Base-by-base conservation (phyloP, 2,113 vertebrate genomes). In the Hemichromis elongatus region DNA sequence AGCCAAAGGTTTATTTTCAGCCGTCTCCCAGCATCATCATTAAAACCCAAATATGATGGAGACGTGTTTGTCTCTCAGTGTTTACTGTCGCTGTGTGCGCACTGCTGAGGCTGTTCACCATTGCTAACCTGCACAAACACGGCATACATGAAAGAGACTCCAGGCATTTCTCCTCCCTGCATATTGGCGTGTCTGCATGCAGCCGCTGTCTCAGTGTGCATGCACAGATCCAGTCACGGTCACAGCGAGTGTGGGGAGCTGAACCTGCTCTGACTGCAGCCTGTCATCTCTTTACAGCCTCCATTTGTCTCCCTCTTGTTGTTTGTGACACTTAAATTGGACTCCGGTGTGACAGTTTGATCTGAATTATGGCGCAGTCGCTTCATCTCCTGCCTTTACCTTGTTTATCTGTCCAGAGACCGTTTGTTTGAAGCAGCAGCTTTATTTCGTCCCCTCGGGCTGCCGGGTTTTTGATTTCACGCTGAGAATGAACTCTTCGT, bases 111-210 rank as follows among this genome's bases (percentile, higher is more conserved):
- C 21, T 28, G 66, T 28, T 11, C 21, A 18, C 14, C 40, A 47
- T 47, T 11, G 9, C 68, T 47, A 18, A 47, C 40, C 66, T 73
- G 40, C 42, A 28, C 66, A 73, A 28, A 0, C 0, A 6, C 21
- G 16, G 37, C 63, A 68, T 0, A 28, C 11, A 73, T 47, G 45
- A 18, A 0, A 68, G 63, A 26, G 12, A 2, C 5, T 53, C 1
- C n/a, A 40, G 40, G 5, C 4, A 21, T 45, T 0, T 70, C 21
- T 26, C 9, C 13, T 24, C 3, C 24, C 24, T 30, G 16, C 42
- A 30, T 13, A 42, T 30, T 1, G 26, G 26, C 24, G 0, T 28
- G 24, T 11, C 68, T 73, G 66, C 35, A 68, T 21, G 61, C 61
- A 9, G 13, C 40, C n/a, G 12, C 66, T 28, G 66, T 24, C 35